Evolutionary conservation across 2,113 vertebrate genomes (phyloP).

Genomic region (Pongo pygmaeus): DNA sequence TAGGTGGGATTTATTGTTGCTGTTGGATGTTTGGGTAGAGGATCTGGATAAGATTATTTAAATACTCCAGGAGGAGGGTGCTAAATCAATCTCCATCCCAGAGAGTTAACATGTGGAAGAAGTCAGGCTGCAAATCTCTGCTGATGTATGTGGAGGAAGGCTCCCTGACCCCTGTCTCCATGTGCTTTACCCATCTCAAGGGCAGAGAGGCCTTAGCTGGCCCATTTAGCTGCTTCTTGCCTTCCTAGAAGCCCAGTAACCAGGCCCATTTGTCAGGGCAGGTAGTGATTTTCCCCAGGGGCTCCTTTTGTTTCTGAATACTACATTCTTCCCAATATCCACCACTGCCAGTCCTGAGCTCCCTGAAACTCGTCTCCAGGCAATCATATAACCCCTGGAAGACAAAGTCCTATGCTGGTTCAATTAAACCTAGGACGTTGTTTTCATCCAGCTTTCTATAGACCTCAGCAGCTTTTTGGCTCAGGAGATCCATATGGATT

Average conservation of each 20-base stretch:
- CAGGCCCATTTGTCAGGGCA: not conserved
- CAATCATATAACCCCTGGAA: not conserved
- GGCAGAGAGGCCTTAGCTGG: not conserved
- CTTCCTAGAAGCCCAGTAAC: not conserved
- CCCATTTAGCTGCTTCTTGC: not conserved
- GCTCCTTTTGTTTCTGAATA: not conserved
- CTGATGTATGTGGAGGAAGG: no score
- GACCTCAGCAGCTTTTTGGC: not conserved
- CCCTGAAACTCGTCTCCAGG: not conserved
- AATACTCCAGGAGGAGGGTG: not conserved
- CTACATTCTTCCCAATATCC: not conserved
- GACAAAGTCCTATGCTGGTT: not conserved
- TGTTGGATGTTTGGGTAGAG: not conserved
- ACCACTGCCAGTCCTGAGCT: not conserved
- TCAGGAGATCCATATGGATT: not conserved
- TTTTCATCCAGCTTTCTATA: not conserved
- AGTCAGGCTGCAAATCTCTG: not conserved
- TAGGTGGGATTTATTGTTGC: not conserved
- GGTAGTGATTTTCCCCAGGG: not conserved
- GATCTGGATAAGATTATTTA: not conserved
- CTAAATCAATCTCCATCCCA: not conserved
- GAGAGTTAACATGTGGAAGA: not conserved
- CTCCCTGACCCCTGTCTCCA: not conserved
- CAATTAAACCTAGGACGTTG: not conserved
- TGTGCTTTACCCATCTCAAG: not conserved